Evolutionary conservation across 2,113 vertebrate genomes (phyloP), one percentile per base, ranked within the genome.

Genomic region (Halcyon senegalensis): DNA sequence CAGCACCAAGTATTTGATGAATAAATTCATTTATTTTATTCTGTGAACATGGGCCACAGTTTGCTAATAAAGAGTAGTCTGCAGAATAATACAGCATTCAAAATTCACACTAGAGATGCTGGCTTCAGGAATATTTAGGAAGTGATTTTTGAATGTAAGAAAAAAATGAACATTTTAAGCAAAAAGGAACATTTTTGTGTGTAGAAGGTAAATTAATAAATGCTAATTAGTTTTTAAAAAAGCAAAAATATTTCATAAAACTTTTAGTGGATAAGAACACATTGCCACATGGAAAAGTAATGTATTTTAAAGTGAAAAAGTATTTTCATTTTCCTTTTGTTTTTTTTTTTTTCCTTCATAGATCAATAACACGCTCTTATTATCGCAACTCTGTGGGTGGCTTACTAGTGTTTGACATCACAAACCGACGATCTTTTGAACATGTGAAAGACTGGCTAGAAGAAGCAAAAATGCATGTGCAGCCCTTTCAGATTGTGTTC

Each of bases 351-450:
- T 88, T 2, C 4, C 93, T 95, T 96, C 94, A 55, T 85, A 98
- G 98, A 73, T 98, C 98, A 64, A 98, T 98, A 97, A 98, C 98
- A 39, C 98, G 98, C 55, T 98, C 98, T 68, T 98, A 98, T 18
- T 98, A 98, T 62, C 98, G 98, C 75, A 98, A 98, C 96, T 98
- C 98, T 24, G 98, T 98, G 83, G 98, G 98, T 79, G 98, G 98
- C 81, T 97, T 98, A 39, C 96, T 98, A 31, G 98, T 98, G 35
- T 98, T 98, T 74, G 98, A 98, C 94, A 97, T 98, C 96, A 98
- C 98, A 56, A 98, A 98, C 53, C 98, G 98, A 27, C 96, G 97
- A 44, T 98, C 98, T 70, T 98, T 98, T 76, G 98, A 98, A 73
- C 98, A 98, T 2, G 98, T 98, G 87, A 98, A 97, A 79, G 98